Conservation (phyloP, 2,888 invertebrate species). For the Oscheius sp. region DNA sequence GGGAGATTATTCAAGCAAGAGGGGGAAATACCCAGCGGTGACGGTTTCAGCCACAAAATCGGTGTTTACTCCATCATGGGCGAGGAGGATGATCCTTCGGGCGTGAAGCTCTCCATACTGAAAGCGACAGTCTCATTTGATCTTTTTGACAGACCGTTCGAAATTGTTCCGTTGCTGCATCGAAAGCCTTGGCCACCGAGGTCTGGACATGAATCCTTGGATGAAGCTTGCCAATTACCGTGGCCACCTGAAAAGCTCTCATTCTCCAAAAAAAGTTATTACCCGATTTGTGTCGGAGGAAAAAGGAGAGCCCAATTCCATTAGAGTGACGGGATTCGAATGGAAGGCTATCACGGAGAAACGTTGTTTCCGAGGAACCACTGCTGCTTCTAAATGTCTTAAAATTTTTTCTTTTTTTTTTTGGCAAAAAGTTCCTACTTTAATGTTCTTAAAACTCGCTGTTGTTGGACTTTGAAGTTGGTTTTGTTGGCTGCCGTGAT, state of each 20-base stretch:
- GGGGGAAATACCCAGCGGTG: slow-evolving; percentile 38
- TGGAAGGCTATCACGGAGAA: slow-evolving; percentile 45
- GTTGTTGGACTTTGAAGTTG: slow-evolving; percentile 25
- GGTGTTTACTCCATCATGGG: slow-evolving; percentile 50
- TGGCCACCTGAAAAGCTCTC: slow-evolving; percentile 1
- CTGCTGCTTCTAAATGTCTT: slow-evolving; percentile 21
- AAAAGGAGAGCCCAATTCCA: slow-evolving; percentile 24
- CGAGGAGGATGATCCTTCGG: slow-evolving; percentile 42
- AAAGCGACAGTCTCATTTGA: not conserved
- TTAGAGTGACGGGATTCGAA: slow-evolving; percentile 32
- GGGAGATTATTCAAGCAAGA: not conserved
- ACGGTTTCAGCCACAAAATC: slow-evolving; percentile 50
- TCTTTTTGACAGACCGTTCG: slow-evolving; percentile 2
- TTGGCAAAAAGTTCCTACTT: not conserved
- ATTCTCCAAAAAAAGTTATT: not conserved
- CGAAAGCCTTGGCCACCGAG: slow-evolving; percentile 48
- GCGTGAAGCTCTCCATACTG: slow-evolving; percentile 10
- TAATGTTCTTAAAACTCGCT: slow-evolving; percentile 11
- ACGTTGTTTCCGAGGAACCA: not conserved
- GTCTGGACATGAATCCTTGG: slow-evolving; percentile 32
- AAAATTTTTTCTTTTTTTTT: not conserved
- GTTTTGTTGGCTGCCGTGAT: slow-evolving; percentile 20
- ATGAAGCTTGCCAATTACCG: slow-evolving; percentile 27
- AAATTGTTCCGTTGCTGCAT: slow-evolving; percentile 36
- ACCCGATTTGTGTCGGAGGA: slow-evolving; percentile 27